phyloP scores from a whole-genome alignment of 2,113 vertebrate genomes.

The Melanotaenia duboulayi region DNA sequence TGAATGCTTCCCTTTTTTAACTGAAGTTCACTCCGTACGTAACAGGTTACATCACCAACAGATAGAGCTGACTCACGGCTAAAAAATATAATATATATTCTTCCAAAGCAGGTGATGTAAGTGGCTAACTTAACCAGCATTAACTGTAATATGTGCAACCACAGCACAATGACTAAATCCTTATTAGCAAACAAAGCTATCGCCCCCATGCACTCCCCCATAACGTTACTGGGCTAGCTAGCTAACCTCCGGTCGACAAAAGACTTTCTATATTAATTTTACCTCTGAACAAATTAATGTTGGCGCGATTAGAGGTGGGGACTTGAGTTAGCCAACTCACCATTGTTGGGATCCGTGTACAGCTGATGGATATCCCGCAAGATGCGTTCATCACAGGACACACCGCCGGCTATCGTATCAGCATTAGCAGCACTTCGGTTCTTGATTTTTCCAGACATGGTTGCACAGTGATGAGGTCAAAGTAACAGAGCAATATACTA shows the following conservation, averaged over 20 bases:
- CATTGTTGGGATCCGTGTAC: conserved; percentile 81
- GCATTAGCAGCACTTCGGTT: conserved; percentile 82
- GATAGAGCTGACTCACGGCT: background rate
- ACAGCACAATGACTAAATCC: background rate
- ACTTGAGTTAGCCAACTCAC: conserved; percentile 68
- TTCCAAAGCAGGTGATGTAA: background rate
- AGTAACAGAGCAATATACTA: background rate
- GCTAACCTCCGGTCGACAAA: background rate
- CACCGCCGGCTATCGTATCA: conserved; percentile 67
- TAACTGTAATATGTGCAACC: background rate
- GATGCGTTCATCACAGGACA: conserved; percentile 85
- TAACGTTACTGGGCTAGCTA: background rate
- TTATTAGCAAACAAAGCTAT: conserved; percentile 37
- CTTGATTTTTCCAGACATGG: conserved; percentile 85
- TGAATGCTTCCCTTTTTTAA: too few species aligned
- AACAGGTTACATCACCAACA: background rate
- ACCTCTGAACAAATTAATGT: accelerated
- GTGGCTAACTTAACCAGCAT: background rate
- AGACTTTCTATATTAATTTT: too few species aligned
- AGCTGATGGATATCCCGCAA: conserved; percentile 84
- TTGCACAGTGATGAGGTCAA: background rate
- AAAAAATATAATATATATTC: background rate
- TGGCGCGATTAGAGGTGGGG: background rate
- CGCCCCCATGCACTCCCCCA: background rate
- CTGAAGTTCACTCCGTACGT: background rate